Evolutionary conservation across 2,797 vertebrate genomes (phyloP).

Genomic region (Falco rusticolus): DNA sequence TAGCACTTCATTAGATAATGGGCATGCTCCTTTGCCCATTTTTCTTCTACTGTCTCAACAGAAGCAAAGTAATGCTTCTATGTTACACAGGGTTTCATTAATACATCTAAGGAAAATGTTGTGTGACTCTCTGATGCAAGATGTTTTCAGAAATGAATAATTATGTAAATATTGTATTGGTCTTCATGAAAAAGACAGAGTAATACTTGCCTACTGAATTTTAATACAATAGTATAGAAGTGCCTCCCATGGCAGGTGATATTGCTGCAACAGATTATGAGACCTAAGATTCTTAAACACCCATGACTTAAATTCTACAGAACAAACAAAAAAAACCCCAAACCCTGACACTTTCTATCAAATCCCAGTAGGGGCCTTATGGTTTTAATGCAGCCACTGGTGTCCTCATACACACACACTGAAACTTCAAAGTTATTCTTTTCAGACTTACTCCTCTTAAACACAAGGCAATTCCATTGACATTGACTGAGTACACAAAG

Average conservation of each 20-base stretch:
- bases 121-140: background rate
- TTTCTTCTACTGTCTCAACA: background rate
- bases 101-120: background rate
- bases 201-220: background rate
- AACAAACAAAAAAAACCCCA: background rate
- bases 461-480: background rate
- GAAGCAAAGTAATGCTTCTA: background rate
- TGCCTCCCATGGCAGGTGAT: background rate
- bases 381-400: background rate
- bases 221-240: background rate
- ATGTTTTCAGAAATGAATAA: background rate
- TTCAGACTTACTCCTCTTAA: background rate
- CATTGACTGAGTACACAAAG: background rate
- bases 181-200: background rate
- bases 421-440: background rate
- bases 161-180: background rate
- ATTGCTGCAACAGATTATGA: background rate
- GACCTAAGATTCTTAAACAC: background rate
- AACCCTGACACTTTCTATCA: background rate
- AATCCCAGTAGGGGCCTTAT: background rate
- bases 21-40: background rate
- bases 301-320: background rate
- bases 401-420: background rate
- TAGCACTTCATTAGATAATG: background rate
- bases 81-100: background rate